Conservation (phyloP, 2,797 vertebrate species). For the Syngnathus rostellatus region DNA sequence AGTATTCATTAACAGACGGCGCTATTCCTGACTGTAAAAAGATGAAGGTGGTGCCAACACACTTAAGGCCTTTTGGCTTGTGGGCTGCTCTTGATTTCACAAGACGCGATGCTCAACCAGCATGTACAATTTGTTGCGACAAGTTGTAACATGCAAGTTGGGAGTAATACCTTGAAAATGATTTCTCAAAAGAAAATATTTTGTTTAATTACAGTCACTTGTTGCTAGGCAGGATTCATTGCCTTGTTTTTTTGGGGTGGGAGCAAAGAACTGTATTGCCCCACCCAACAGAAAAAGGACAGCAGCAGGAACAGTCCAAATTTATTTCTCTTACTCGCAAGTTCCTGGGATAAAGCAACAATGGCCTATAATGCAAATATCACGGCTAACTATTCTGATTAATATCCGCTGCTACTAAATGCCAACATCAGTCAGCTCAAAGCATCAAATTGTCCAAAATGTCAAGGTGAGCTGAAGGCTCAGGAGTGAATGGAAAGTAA, state of each 20-base stretch:
- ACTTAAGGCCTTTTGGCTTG: neutral
- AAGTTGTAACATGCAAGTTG: neutral
- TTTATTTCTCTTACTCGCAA: no score
- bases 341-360: no score
- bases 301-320: neutral
- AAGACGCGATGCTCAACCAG: neutral
- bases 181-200: neutral
- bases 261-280: neutral
- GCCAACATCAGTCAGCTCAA: neutral
- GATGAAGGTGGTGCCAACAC: neutral
- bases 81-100: neutral
- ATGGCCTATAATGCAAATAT: neutral
- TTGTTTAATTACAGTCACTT: neutral
- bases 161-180: neutral
- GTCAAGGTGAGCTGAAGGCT: neutral
- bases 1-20: constrained; percentile 2
- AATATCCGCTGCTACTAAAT: neutral
- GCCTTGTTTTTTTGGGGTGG: no score
- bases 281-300: neutral
- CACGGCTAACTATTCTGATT: neutral
- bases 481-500: neutral
- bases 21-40: neutral
- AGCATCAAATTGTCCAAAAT: neutral
- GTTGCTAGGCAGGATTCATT: neutral
- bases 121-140: neutral